phyloP scores from a whole-genome alignment of 1,140 invertebrate genomes.

The Bradysia coprophila region DNA sequence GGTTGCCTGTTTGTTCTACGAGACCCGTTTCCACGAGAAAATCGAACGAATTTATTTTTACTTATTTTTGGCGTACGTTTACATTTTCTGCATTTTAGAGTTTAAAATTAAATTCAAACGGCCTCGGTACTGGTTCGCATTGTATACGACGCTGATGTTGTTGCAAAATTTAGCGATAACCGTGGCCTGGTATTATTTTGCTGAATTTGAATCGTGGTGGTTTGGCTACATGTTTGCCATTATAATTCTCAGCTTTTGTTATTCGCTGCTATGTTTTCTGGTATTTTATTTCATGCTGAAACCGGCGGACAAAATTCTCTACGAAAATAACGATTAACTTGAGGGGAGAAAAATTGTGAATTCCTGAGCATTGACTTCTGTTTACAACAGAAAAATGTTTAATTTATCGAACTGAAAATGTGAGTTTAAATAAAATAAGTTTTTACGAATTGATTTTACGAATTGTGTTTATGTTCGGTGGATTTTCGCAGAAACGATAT shows the following conservation, averaged over 20 bases:
- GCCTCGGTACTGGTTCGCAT: slow-evolving; percentile 39
- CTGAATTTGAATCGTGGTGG: slow-evolving; percentile 36
- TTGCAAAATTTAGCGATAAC: slow-evolving; percentile 43
- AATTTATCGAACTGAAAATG: too few relatives aligned
- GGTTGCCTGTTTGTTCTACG: slow-evolving; percentile 35
- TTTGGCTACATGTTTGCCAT: slow-evolving; percentile 30
- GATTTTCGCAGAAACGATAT: too few relatives aligned
- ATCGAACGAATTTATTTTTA: slow-evolving; percentile 31
- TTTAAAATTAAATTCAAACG: slow-evolving; percentile 54
- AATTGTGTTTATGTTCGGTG: too few relatives aligned
- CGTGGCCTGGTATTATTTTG: slow-evolving; percentile 39
- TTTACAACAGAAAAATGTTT: too few relatives aligned
- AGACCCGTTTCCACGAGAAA: slow-evolving; percentile 31
- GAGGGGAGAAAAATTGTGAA: too few relatives aligned
- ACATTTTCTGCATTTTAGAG: slow-evolving; percentile 51
- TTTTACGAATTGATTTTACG: too few relatives aligned
- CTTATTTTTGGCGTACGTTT: slow-evolving; percentile 45
- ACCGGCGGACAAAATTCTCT: slow-evolving; percentile 29
- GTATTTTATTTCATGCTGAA: slow-evolving; percentile 33
- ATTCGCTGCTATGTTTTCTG: slow-evolving; percentile 29
- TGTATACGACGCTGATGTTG: slow-evolving; percentile 41
- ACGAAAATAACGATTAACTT: slow-evolving; percentile 10
- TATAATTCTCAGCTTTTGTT: slow-evolving; percentile 25
- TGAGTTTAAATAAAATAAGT: too few relatives aligned
- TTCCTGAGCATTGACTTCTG: too few relatives aligned